These are phyloP conservation scores for Erebia aethiops DNA, from an alignment of 2,888 invertebrate species.

Conservation along the genomic window DNA sequence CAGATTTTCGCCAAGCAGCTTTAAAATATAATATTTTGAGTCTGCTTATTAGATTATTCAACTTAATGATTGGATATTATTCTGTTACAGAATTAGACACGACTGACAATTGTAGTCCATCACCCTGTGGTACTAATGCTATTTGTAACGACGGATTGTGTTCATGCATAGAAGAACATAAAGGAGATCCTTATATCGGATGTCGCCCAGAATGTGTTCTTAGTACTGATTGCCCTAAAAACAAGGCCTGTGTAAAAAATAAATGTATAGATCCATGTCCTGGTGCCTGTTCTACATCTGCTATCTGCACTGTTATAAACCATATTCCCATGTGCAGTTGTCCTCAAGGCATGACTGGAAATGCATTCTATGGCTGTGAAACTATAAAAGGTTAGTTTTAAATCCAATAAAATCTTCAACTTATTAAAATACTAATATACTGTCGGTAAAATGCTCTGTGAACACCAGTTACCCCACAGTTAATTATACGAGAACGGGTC, in stretches of 20 bases:
- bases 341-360: slow-evolving; percentile 86
- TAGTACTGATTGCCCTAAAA: slow-evolving; percentile 85
- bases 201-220: slow-evolving; percentile 88
- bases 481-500: too few relatives aligned
- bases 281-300: slow-evolving; percentile 87
- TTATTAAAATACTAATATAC: neutral
- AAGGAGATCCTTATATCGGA: slow-evolving; percentile 86
- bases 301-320: slow-evolving; percentile 87
- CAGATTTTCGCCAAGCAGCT: too few relatives aligned
- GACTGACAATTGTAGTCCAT: slow-evolving; percentile 82
- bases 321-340: slow-evolving; percentile 89
- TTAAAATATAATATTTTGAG: too few relatives aligned
- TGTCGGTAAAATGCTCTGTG: neutral
- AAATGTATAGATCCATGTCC: slow-evolving; percentile 88
- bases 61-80: neutral
- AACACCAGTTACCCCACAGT: neutral
- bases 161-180: slow-evolving; percentile 84
- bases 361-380: slow-evolving; percentile 86
- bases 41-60: too few relatives aligned
- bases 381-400: slow-evolving; percentile 70
- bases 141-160: slow-evolving; percentile 83
- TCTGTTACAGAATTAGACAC: slow-evolving; percentile 55
- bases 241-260: slow-evolving; percentile 85
- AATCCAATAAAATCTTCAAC: neutral
- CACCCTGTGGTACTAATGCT: slow-evolving; percentile 86